Conservation (phyloP, 2,888 invertebrate species). For the Spisula subtruncata region DNA sequence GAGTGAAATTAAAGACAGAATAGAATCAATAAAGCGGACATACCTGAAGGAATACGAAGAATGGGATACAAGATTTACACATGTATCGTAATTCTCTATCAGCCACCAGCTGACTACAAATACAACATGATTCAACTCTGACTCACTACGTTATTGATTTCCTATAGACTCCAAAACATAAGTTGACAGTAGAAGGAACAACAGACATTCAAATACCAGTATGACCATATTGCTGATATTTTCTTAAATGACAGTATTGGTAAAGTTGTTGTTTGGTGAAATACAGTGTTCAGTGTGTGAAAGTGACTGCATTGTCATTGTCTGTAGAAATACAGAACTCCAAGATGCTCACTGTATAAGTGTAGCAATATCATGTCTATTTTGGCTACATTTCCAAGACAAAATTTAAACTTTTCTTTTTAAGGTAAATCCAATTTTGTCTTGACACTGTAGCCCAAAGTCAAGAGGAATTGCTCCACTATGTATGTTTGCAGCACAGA, state of each 20-base stretch:
- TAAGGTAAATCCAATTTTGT: no score
- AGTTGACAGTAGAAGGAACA: not conserved
- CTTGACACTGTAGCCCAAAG: no score
- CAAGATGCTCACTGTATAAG: no score
- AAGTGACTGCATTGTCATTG: not conserved
- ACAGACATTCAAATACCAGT: not conserved
- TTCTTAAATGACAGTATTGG: not conserved
- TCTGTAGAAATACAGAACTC: no score
- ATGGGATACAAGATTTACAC: no score
- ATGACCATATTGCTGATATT: no score
- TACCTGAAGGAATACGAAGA: conserved; percentile 1
- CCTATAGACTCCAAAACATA: not conserved
- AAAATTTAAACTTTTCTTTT: no score
- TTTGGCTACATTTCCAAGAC: no score
- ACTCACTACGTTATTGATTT: not conserved
- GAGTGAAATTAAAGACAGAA: not conserved
- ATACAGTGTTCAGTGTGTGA: not conserved
- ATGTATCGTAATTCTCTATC: not conserved
- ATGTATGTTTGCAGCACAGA: not conserved
- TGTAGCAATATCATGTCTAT: no score
- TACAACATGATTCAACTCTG: conserved; percentile 19
- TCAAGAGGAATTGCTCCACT: no score
- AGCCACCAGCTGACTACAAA: not conserved
- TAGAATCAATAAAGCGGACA: not conserved
- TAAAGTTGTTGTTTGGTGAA: not conserved